Percentiles rank a stretch among this genome's conserved stretches.
Conservation (phyloP, 2,888 invertebrate genomes). For the Cremastobaeus sp. region DNA sequence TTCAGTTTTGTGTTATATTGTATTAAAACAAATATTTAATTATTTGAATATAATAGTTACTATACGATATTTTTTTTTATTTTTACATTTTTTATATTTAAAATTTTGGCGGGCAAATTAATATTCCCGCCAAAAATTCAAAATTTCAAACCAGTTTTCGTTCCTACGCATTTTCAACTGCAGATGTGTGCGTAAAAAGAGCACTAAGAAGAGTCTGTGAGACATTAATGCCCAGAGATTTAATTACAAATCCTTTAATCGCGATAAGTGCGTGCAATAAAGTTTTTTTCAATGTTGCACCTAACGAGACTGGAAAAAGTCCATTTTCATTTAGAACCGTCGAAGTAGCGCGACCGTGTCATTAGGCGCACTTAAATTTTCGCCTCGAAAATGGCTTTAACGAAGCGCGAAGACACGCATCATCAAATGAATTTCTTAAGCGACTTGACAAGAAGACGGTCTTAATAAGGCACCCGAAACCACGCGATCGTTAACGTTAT, state of each 20-base stretch:
- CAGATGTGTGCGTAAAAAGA: too few species aligned
- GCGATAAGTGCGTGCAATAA: constrained; percentile 36
- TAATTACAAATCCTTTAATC: constrained; percentile 24
- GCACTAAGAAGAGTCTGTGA: background rate
- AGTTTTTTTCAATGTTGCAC: constrained; percentile 16
- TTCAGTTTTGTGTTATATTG: too few species aligned
- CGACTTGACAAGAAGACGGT: constrained; percentile 35
- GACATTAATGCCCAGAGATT: constrained; percentile 6
- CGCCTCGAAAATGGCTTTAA: constrained; percentile 47
- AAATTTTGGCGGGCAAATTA: too few species aligned
- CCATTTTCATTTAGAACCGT: constrained; percentile 32
- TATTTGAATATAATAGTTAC: too few species aligned
- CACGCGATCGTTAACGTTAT: constrained; percentile 25
- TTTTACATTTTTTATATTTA: background rate
- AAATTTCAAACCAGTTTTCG: too few species aligned
- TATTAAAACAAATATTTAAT: too few species aligned
- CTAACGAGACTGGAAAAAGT: constrained; percentile 10
- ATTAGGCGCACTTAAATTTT: constrained; percentile 45
- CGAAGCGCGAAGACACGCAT: constrained; percentile 45
- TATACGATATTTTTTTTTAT: too few species aligned
- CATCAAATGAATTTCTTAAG: constrained; percentile 44
- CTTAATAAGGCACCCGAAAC: constrained; percentile 41
- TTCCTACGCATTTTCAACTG: background rate
- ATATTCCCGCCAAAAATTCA: too few species aligned
- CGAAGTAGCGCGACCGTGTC: constrained; percentile 21